These are phyloP conservation scores for Sorex fumeus DNA, from an alignment of 2,113 vertebrate species.

Conservation along the genomic window DNA sequence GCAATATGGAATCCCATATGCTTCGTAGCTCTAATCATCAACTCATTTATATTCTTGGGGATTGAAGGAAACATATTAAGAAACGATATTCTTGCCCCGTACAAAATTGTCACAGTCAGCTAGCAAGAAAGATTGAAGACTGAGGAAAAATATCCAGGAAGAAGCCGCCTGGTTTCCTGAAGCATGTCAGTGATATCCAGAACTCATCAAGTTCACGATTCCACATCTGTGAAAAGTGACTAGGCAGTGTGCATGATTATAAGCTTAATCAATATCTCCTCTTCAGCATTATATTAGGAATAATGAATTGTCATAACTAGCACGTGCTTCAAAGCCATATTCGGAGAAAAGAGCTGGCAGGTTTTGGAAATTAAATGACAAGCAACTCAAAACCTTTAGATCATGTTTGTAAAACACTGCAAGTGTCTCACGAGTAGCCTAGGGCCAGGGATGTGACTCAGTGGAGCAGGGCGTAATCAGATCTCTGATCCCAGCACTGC, in stretches of 20 bases:
- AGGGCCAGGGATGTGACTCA: no score
- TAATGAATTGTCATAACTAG: conserved; percentile 71
- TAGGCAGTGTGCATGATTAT: conserved; percentile 12
- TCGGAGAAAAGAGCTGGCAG: conserved; percentile 49
- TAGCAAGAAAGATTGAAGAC: conserved; percentile 73
- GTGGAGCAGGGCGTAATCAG: no score
- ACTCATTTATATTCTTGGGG: conserved; percentile 71
- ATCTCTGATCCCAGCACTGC: no score
- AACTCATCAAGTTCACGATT: conserved; percentile 75
- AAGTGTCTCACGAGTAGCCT: not conserved
- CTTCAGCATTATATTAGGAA: conserved; percentile 62
- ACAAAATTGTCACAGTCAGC: conserved; percentile 69
- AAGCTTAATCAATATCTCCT: conserved; percentile 56
- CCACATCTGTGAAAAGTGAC: conserved; percentile 58
- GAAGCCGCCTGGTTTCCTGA: conserved; percentile 70
- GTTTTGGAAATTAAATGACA: conserved; percentile 67
- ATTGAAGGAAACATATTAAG: conserved; percentile 70
- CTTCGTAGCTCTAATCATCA: conserved; percentile 69
- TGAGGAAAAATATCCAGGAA: conserved; percentile 64
- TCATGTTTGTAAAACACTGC: conserved; percentile 7
- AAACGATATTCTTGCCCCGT: conserved; percentile 65
- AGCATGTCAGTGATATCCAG: conserved; percentile 59
- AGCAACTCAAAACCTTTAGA: conserved; percentile 59
- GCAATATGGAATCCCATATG: conserved; percentile 64
- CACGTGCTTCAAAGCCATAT: conserved; percentile 50